A percentile compares a stretch with the other conserved stretches of the same genome.
Evolutionary conservation across 2,113 vertebrate species (phyloP).

Genomic region (Ictalurus furcatus): DNA sequence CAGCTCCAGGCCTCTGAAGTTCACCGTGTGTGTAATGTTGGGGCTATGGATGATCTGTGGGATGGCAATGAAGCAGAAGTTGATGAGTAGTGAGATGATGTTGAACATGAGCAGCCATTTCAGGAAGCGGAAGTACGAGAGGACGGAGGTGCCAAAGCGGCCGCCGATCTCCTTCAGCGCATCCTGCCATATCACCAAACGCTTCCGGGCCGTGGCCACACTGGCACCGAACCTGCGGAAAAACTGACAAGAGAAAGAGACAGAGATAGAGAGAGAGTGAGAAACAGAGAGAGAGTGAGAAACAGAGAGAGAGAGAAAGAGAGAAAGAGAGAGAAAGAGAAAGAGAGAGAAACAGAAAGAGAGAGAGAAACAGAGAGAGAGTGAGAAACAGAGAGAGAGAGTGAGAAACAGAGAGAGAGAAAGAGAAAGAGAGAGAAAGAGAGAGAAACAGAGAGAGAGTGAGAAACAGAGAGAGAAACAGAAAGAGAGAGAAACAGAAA

Average conservation of each 20-base stretch:
- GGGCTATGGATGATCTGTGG: slow-evolving; percentile 76
- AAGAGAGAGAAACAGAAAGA: neutral
- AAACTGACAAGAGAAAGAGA: slow-evolving; percentile 66
- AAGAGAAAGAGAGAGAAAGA: neutral
- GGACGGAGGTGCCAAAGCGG: slow-evolving; percentile 88
- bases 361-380: neutral
- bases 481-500: neutral
- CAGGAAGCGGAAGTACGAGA: slow-evolving; percentile 91
- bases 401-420: neutral
- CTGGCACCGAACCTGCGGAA: slow-evolving; percentile 69
- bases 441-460: no score
- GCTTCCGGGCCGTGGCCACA: slow-evolving; percentile 64
- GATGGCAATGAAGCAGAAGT: slow-evolving; percentile 88
- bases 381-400: neutral
- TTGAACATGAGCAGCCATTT: slow-evolving; percentile 92
- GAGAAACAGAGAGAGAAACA: no score
- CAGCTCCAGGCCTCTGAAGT: slow-evolving; percentile 87
- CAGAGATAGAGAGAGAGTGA: neutral
- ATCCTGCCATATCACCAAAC: slow-evolving; percentile 77
- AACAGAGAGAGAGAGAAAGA: neutral
- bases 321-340: neutral
- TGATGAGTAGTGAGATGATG: slow-evolving; percentile 87
- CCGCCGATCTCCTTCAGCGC: slow-evolving; percentile 87
- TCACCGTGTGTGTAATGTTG: slow-evolving; percentile 59
- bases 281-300: neutral